Evolutionary conservation across 2,888 invertebrate species (phyloP).

Genomic region (Cyrtodaria siliqua): DNA sequence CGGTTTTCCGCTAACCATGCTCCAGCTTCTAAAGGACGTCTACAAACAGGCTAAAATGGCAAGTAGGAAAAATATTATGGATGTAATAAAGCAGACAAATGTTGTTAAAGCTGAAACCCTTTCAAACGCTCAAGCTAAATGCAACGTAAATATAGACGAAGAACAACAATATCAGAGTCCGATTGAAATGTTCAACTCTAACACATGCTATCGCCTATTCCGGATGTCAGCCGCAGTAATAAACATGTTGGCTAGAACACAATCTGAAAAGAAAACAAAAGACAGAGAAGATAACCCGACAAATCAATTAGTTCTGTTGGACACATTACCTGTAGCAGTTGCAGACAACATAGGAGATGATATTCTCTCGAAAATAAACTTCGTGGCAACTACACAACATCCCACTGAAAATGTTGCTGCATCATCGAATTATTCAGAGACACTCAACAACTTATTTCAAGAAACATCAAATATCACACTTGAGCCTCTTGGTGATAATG

Average conservation of each 20-base stretch:
- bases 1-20: conserved; percentile 30
- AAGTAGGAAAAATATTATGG: background rate
- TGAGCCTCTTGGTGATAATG: too few species aligned
- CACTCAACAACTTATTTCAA: too few species aligned
- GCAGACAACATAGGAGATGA: too few species aligned
- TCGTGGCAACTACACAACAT: too few species aligned
- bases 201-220: background rate
- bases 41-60: conserved; percentile 1
- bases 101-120: background rate
- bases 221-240: background rate
- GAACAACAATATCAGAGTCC: background rate
- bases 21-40: conserved; percentile 45
- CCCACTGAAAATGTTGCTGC: too few species aligned
- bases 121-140: background rate
- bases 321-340: too few species aligned
- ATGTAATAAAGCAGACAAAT: conserved; percentile 1
- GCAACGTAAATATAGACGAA: background rate
- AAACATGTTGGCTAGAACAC: too few species aligned
- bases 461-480: too few species aligned
- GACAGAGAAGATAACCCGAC: too few species aligned
- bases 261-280: background rate
- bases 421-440: too few species aligned
- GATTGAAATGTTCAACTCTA: background rate
- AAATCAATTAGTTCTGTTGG: too few species aligned
- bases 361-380: too few species aligned